These are phyloP conservation scores for Panagrolaimus sp. DNA, from an alignment of 1,140 invertebrate species.

Conservation along the genomic window DNA sequence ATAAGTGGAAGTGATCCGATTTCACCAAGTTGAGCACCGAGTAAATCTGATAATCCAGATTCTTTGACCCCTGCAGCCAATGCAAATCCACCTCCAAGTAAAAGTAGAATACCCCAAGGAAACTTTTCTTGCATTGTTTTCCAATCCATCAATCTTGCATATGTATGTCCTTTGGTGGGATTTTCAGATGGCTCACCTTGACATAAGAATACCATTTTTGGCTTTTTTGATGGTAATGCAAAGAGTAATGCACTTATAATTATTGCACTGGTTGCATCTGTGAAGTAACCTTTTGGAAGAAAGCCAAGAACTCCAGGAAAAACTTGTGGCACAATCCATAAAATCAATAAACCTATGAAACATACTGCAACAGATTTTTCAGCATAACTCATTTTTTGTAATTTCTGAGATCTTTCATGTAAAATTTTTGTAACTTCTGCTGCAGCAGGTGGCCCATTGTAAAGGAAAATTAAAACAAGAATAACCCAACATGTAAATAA, in stretches of 20 bases:
- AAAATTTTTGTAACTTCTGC: constrained; percentile 30
- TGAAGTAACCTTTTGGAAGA: constrained; percentile 58
- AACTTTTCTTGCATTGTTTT: constrained; percentile 42
- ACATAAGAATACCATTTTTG: constrained; percentile 7
- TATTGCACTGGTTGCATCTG: constrained; percentile 60
- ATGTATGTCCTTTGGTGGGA: not conserved
- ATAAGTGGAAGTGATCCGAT: constrained; percentile 21
- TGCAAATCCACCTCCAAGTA: constrained; percentile 36
- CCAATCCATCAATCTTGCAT: constrained; percentile 43
- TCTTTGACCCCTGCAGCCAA: constrained; percentile 37
- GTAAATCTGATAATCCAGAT: constrained; percentile 26
- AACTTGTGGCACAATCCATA: constrained; percentile 82
- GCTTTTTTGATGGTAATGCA: constrained; percentile 51
- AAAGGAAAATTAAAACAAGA: constrained; percentile 48
- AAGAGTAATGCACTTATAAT: constrained; percentile 60
- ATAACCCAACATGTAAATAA: constrained; percentile 67
- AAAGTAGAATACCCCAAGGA: constrained; percentile 32
- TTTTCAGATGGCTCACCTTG: not conserved
- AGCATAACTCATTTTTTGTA: constrained; percentile 63
- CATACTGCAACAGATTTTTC: constrained; percentile 71
- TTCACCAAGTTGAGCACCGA: constrained; percentile 16
- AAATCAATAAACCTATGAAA: constrained; percentile 71
- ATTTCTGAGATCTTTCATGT: constrained; percentile 21
- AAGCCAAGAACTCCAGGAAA: constrained; percentile 67
- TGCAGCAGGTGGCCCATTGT: constrained; percentile 19